Base-by-base conservation (phyloP, 2,888 invertebrate species). In the Agriotes lineatus region DNA sequence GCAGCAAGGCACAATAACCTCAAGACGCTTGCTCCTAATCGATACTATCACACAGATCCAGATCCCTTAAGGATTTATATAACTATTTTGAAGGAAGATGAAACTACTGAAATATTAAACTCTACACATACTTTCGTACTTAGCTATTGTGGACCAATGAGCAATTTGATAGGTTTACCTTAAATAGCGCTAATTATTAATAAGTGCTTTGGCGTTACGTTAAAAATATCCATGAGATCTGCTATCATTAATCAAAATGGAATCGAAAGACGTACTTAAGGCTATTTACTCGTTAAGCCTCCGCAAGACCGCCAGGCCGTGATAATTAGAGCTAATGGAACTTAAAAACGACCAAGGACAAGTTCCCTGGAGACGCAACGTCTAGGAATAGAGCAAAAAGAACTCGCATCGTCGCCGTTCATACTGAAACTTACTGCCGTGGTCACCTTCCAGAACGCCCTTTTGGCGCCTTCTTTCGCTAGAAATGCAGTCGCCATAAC, bases 291-390 rank as follows among this genome's bases (percentile, higher is more conserved):
- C 22, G 64, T 64, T 63, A 45, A 57, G 57, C 57, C 48, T 56
- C 44, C 35, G 63, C 52, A 59, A 73, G 66, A 63, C 67, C 60
- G 30, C 37, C 25, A 48, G 19, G 62, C 67, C 63, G 66, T 70
- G 61, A 71, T 71, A 77, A 78, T 78, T 77, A 77, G 72, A 65
- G 70, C 74, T 76, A 77, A 77, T 76, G 75, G 76, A 52, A 44
- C 44, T 76, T 74, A 69, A 74, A 75, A 77, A 75, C 74, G 65
- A 61, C 61, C 73, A 74, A 72, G 73, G 74, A 72, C 74, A 70
- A 64, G 62, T 57, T 65, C 35, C 56, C 12, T 60, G 74, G 75
- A 71, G 77, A 70, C 77, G 58, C 56, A 50, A 45, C 57, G 77
- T 77, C 77, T 76, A 69, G 70, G 72, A 76, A 75, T 74, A 52